A percentile compares a stretch with the other conserved stretches of the same genome.
Evolutionary conservation across 2,113 vertebrate genomes (phyloP).

Genomic region (Phalacrocorax brasilianus): DNA sequence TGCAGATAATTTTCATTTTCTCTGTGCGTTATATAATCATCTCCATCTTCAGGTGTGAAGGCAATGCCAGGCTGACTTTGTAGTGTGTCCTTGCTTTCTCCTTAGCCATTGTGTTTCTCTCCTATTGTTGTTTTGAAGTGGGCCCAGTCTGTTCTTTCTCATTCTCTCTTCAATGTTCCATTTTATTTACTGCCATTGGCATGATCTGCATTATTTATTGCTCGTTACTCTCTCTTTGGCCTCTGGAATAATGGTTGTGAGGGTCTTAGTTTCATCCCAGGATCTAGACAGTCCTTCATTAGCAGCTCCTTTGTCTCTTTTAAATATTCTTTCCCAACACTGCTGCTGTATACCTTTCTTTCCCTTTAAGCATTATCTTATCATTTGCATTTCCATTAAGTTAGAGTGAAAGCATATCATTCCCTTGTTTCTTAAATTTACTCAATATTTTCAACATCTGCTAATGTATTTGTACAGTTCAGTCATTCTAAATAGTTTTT

Average conservation of each 20-base stretch:
- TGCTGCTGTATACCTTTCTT: background rate
- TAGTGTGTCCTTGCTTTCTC: background rate
- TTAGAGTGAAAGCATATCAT: constrained; percentile 21
- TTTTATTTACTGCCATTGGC: constrained; percentile 42
- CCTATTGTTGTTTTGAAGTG: constrained; percentile 22
- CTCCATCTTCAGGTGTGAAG: background rate
- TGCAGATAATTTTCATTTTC: background rate
- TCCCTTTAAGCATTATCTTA: constrained; percentile 12
- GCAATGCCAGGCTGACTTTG: background rate
- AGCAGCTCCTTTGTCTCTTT: constrained; percentile 35
- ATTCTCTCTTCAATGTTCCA: background rate
- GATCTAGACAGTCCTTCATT: background rate
- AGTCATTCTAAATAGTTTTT: constrained; percentile 21
- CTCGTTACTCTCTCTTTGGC: constrained; percentile 1
- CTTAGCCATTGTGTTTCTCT: constrained; percentile 15
- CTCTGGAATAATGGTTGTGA: constrained; percentile 2
- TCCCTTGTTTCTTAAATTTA: constrained; percentile 37
- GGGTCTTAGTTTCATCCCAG: background rate
- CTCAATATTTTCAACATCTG: constrained; percentile 12
- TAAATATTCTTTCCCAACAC: background rate
- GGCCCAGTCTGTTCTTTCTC: background rate
- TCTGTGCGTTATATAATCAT: background rate
- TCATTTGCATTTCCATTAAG: constrained; percentile 34
- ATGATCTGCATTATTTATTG: constrained; percentile 30
- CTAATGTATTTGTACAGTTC: constrained; percentile 31